These are phyloP conservation scores for Ormyrus labotus DNA, from an alignment of 2,888 invertebrate species.

Conservation along the genomic window DNA sequence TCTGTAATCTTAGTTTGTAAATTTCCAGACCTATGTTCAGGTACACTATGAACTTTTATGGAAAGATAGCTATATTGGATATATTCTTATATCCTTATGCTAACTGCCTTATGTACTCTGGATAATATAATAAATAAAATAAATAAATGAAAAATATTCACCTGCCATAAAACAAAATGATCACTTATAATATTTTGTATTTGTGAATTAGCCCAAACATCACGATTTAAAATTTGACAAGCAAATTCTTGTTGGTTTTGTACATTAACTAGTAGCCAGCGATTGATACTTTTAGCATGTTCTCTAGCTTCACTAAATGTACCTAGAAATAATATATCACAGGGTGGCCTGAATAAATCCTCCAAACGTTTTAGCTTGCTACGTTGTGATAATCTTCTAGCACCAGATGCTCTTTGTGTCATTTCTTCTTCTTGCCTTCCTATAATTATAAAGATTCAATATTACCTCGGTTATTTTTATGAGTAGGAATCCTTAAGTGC, in stretches of 20 bases:
- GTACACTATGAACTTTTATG: no score
- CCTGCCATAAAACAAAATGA: conserved; percentile 85
- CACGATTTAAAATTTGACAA: conserved; percentile 83
- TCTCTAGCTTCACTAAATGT: conserved; percentile 80
- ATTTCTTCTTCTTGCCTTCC: conserved; percentile 74
- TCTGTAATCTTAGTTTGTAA: no score
- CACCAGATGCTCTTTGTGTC: conserved; percentile 68
- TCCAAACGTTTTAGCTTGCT: conserved; percentile 79
- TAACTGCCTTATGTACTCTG: no score
- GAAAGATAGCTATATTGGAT: no score
- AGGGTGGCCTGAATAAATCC: conserved; percentile 83
- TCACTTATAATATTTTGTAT: conserved; percentile 80
- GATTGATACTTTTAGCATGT: conserved; percentile 77
- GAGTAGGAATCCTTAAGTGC: neutral
- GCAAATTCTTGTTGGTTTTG: conserved; percentile 83
- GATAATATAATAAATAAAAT: no score
- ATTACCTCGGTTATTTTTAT: neutral
- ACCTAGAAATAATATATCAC: conserved; percentile 81
- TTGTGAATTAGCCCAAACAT: conserved; percentile 82
- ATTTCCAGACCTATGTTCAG: no score
- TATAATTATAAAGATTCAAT: conserved; percentile 50
- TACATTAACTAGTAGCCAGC: conserved; percentile 84
- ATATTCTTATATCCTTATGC: no score
- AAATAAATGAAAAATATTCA: conserved; percentile 62
- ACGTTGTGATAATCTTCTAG: conserved; percentile 61